Conservation (phyloP, 2,113 vertebrate genomes). For the Ardeotis arabs region DNA sequence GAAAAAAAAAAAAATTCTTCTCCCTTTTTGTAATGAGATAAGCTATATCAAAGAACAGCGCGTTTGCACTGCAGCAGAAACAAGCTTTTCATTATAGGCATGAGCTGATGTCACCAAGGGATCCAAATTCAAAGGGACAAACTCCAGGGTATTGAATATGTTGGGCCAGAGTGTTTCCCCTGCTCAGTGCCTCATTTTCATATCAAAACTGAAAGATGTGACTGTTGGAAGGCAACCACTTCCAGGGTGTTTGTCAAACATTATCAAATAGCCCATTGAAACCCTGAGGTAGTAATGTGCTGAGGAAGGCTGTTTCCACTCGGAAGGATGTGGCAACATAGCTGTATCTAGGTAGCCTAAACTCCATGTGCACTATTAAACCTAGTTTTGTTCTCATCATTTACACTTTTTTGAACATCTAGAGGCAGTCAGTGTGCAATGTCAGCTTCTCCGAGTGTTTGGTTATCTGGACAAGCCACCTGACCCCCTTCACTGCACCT, state of each 20-base stretch:
- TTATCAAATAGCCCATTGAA: not conserved
- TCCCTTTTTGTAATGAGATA: not conserved
- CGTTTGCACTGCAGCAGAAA: not conserved
- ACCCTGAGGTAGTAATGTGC: fast-evolving
- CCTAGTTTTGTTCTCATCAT: not conserved
- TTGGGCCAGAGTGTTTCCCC: not conserved
- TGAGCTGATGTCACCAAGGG: not conserved
- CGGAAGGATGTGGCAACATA: fast-evolving
- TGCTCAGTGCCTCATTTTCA: not conserved
- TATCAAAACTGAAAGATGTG: not conserved
- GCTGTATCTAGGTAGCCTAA: not conserved
- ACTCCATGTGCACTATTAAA: not conserved
- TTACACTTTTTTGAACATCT: not conserved
- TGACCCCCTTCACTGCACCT: not conserved
- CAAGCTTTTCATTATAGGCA: not conserved
- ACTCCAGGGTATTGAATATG: not conserved
- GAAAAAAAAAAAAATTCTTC: not conserved
- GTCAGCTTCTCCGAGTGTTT: not conserved
- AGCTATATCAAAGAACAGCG: not conserved
- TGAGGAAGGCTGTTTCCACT: not conserved
- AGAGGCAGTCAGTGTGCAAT: not conserved
- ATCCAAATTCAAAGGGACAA: not conserved
- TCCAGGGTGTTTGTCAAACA: not conserved
- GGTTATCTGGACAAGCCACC: not conserved
- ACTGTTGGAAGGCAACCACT: not conserved